A percentile compares a stretch with the other conserved stretches of the same genome.
Evolutionary conservation across 2,888 invertebrate genomes (phyloP).

Genomic region (Litoditis marina): DNA sequence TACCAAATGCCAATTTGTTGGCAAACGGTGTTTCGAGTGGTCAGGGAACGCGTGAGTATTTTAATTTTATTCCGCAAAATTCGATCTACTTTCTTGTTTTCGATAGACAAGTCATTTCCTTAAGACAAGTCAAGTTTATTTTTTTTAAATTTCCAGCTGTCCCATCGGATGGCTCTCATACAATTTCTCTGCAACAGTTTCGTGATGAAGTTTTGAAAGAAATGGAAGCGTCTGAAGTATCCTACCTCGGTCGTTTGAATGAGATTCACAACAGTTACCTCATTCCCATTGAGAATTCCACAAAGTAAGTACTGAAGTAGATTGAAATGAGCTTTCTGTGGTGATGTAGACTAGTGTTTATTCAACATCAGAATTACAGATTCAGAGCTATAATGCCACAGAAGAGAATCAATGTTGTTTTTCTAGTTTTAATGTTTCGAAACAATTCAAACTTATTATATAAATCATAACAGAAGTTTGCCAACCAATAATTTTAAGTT

Average conservation of each 20-base stretch:
- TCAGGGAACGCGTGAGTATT: too few species aligned
- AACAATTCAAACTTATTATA: too few species aligned
- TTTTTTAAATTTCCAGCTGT: too few species aligned
- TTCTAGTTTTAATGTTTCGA: constrained; percentile 25
- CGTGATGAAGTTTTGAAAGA: constrained; percentile 21
- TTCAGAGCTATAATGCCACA: neutral
- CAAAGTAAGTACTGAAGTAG: constrained; percentile 18
- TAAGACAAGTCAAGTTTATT: too few species aligned
- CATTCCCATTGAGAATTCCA: constrained; percentile 24
- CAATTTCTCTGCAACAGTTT: constrained; percentile 21
- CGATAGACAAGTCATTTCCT: too few species aligned
- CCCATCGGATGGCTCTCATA: neutral
- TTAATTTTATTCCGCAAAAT: too few species aligned
- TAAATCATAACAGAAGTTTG: too few species aligned
- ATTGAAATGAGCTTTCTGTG: neutral
- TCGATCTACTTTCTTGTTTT: too few species aligned
- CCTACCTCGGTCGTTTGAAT: constrained; percentile 37
- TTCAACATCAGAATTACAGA: too few species aligned
- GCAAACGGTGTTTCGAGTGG: constrained; percentile 9
- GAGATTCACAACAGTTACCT: constrained; percentile 23
- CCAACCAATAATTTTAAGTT: too few species aligned
- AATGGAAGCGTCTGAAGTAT: constrained; percentile 24
- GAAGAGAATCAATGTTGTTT: neutral
- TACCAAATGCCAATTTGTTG: constrained; percentile 25
- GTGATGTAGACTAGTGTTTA: constrained; percentile 51